These are phyloP conservation scores for Pteropus rufus DNA, from an alignment of 2,797 vertebrate genomes.

Conservation along the genomic window DNA sequence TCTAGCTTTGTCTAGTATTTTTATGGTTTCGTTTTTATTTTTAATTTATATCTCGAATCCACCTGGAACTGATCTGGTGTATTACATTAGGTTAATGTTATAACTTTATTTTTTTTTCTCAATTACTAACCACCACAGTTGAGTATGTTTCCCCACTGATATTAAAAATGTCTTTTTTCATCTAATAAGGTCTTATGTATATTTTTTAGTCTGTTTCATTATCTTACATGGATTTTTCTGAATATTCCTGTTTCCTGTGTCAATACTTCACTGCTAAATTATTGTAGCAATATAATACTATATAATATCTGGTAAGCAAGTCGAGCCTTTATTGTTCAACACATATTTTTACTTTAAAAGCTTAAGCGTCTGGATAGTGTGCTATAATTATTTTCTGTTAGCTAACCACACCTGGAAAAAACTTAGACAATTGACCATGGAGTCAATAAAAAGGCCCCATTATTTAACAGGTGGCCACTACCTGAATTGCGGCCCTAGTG, in stretches of 20 bases:
- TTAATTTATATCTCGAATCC: slow-evolving; percentile 27
- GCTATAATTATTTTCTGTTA: slow-evolving; percentile 53
- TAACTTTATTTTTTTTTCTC: neutral
- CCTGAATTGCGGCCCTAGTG: slow-evolving; percentile 48
- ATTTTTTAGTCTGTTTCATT: slow-evolving; percentile 33
- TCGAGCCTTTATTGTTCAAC: slow-evolving; percentile 46
- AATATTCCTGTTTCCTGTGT: neutral
- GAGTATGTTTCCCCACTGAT: neutral
- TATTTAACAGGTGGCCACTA: slow-evolving; percentile 70
- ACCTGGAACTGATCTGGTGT: slow-evolving; percentile 30
- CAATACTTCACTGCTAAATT: slow-evolving; percentile 12
- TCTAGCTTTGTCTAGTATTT: slow-evolving; percentile 18
- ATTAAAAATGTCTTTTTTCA: neutral
- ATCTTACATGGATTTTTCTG: neutral
- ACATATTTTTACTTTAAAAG: slow-evolving; percentile 45
- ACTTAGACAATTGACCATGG: slow-evolving; percentile 57
- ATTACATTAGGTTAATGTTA: neutral
- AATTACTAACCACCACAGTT: neutral
- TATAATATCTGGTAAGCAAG: neutral
- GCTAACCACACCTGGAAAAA: slow-evolving; percentile 67
- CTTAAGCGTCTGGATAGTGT: slow-evolving; percentile 26
- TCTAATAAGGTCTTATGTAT: neutral
- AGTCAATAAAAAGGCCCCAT: slow-evolving; percentile 62
- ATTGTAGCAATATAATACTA: neutral
- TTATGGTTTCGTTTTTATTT: slow-evolving; percentile 46